phyloP scores from a whole-genome alignment of 1,140 invertebrate genomes.

The Zaprionus tsacasi region DNA sequence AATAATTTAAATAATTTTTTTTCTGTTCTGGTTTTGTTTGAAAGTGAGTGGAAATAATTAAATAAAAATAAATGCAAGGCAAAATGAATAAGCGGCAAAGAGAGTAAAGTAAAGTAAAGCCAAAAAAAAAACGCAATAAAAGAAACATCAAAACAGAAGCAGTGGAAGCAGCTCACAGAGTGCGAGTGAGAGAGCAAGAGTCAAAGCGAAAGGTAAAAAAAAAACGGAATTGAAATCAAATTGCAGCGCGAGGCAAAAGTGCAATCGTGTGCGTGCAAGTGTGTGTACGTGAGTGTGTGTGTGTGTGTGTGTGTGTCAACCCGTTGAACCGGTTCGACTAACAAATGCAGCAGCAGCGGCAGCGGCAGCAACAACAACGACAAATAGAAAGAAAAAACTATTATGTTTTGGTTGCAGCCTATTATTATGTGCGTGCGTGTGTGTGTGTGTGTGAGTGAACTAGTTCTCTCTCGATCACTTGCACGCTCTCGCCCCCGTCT shows the following conservation, averaged over 20 bases:
- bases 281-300: conserved; percentile 12
- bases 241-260: conserved; percentile 7
- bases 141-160: conserved; percentile 38
- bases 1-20: conserved; percentile 8
- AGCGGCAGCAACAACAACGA: conserved; percentile 18
- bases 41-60: conserved; percentile 35
- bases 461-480: conserved; percentile 4
- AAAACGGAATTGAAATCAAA: conserved; percentile 25
- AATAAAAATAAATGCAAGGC: conserved; percentile 13
- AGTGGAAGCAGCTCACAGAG: conserved; percentile 3
- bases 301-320: conserved; percentile 19
- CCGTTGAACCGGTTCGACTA: conserved; percentile 48
- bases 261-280: conserved; percentile 25
- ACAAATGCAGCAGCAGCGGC: conserved; percentile 12
- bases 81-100: conserved; percentile 8
- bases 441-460: conserved; percentile 18
- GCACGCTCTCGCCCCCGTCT: background rate
- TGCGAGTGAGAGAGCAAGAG: conserved; percentile 7
- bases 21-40: conserved; percentile 31
- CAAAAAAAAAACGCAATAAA: background rate
- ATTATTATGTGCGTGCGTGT: conserved; percentile 20
- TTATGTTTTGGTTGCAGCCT: conserved; percentile 38
- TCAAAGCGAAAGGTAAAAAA: conserved; percentile 45
- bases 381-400: conserved; percentile 23
- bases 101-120: background rate